Evolutionary conservation across 2,113 vertebrate species (phyloP), one percentile per base, ranked within the genome.

Genomic region (Illadopsis cleaveri): DNA sequence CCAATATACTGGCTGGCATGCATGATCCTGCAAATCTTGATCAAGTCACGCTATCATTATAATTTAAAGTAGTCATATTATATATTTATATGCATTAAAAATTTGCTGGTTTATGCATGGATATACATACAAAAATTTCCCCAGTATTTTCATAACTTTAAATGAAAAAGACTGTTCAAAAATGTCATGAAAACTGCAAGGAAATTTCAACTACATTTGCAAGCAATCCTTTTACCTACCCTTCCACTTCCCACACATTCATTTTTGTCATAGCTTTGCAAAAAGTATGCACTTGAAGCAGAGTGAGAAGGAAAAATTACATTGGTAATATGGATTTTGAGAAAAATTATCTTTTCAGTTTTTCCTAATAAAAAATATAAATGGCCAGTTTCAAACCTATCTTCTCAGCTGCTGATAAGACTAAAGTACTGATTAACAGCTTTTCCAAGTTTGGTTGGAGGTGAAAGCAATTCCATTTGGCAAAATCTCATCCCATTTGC

Each of bases 381-480:
- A 96, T 77, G 64, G 38, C 30, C 78, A 86, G 73, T 94, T 97
- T 95, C 77, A 97, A 97, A 97, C 57, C 72, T 35, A 50, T 66
- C 72, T 97, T 92, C 82, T 95, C 53, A 75, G 81, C 53, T 96
- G 53, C 96, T 98, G 97, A 94, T 98, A 98, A 98, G 97, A 98
- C 98, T 95, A 97, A 98, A 96, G 86, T 91, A 94, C 92, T 96
- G 98, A 98, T 98, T 98, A 98, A 94, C 95, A 97, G 83, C 56
- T 97, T 97, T 98, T 95, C 86, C 89, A 97, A 96, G 93, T 87
- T 97, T 83, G 91, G 91, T 86, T 91, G 73, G 93, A 98, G 92
- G 96, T 97, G 94, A 98, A 97, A 97, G 92, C 84, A 97, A 97
- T 97, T 97, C 91, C 90, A 91, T 96, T 97, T 97, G 91, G 93